phyloP scores from a whole-genome alignment of 2,797 vertebrate species.

The Crocodylus rhombifer region DNA sequence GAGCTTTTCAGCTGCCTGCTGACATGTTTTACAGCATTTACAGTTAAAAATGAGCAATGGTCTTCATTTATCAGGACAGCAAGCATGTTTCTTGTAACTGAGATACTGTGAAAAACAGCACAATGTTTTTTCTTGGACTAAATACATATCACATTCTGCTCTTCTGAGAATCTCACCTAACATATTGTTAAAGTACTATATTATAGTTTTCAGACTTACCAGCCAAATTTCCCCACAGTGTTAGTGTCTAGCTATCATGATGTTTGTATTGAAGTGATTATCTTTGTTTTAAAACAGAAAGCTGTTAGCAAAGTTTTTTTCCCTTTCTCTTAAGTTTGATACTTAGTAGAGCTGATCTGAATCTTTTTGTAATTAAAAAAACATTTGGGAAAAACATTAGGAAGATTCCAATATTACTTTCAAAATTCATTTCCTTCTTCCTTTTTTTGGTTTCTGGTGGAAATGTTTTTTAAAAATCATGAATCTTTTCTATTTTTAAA shows the following conservation, averaged over 20 bases:
- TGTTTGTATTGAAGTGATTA: no score
- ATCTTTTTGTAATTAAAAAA: neutral
- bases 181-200: neutral
- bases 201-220: no score
- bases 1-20: constrained; percentile 32
- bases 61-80: constrained; percentile 5
- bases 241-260: no score
- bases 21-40: neutral
- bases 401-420: neutral
- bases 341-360: no score
- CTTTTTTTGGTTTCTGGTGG: neutral
- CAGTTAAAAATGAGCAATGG: neutral
- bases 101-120: neutral
- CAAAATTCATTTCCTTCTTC: neutral
- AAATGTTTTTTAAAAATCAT: neutral
- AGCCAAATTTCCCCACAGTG: no score
- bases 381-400: neutral
- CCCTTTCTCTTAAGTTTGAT: no score
- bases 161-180: neutral
- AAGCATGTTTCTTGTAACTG: neutral
- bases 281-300: no score
- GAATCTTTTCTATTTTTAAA: neutral
- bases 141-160: neutral
- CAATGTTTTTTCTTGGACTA: neutral
- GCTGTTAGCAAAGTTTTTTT: neutral